These are phyloP conservation scores for Crematogaster levior DNA, from an alignment of 2,888 invertebrate genomes.

Conservation along the genomic window DNA sequence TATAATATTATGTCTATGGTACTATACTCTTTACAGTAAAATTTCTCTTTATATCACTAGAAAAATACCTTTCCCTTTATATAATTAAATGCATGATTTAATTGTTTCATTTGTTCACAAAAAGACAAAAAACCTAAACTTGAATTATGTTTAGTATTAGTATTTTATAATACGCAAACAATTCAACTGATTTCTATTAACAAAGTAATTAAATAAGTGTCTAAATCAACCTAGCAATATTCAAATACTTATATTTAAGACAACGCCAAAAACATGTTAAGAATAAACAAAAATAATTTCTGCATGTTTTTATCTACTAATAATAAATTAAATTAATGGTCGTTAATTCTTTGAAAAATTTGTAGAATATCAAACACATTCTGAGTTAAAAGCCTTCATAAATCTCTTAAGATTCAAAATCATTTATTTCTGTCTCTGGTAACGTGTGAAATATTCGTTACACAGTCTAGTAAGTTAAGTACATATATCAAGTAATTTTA, in stretches of 20 bases:
- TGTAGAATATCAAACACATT: background rate
- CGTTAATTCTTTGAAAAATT: background rate
- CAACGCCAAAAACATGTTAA: too few species aligned
- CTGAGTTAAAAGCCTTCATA: background rate
- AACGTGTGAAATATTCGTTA: background rate
- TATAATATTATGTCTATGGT: too few species aligned
- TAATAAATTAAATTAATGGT: slow-evolving; percentile 4
- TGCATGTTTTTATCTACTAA: background rate
- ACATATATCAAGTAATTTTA: slow-evolving; percentile 25
- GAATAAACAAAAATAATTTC: background rate
- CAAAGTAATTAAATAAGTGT: too few species aligned
- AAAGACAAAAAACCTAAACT: background rate
- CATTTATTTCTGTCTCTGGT: background rate
- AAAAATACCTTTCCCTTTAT: background rate
- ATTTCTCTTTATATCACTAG: background rate
- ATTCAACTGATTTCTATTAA: background rate
- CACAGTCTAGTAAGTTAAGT: background rate
- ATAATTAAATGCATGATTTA: background rate
- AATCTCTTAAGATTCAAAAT: background rate
- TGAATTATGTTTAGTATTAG: too few species aligned
- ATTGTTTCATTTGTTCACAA: background rate
- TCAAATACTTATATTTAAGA: background rate
- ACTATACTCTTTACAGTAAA: too few species aligned
- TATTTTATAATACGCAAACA: background rate
- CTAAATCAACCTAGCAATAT: background rate